These are phyloP conservation scores for Euplagia quadripunctaria DNA, from an alignment of 2,888 invertebrate genomes.

Conservation along the genomic window DNA sequence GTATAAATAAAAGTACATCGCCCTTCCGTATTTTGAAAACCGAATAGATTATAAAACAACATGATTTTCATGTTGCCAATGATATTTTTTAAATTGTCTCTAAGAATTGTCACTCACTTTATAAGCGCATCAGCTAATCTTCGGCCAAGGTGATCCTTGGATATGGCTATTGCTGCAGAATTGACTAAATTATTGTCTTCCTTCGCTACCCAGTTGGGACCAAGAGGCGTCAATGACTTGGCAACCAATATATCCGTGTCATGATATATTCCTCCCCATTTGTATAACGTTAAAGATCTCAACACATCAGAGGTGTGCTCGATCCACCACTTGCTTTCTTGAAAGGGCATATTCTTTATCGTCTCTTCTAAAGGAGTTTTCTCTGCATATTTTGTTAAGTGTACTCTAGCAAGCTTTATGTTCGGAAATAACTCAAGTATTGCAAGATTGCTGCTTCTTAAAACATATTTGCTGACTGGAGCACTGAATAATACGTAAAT, in stretches of 20 bases:
- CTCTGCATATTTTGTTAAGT: conserved; percentile 73
- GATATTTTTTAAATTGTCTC: too few relatives aligned
- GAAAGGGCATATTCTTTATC: conserved; percentile 80
- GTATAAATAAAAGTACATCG: too few relatives aligned
- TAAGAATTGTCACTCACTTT: conserved; percentile 31
- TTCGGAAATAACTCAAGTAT: conserved; percentile 29
- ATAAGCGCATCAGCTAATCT: conserved; percentile 27
- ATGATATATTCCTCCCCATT: conserved; percentile 92
- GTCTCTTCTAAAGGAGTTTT: conserved; percentile 87
- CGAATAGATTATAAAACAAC: too few relatives aligned
- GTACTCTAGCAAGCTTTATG: conserved; percentile 42
- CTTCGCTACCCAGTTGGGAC: conserved; percentile 88
- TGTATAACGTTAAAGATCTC: conserved; percentile 90
- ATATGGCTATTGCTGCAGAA: conserved; percentile 90
- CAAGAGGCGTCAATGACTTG: conserved; percentile 85
- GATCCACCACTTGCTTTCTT: conserved; percentile 79
- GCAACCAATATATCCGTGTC: conserved; percentile 92
- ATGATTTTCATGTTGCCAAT: too few relatives aligned
- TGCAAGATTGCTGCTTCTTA: conserved; percentile 29
- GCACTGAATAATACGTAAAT: conserved; percentile 84
- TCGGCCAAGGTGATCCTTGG: conserved; percentile 59
- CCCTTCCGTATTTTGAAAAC: too few relatives aligned
- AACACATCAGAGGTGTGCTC: conserved; percentile 89
- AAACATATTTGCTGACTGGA: conserved; percentile 27
- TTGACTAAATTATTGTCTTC: conserved; percentile 86